Conservation (phyloP, 2,797 vertebrate species). For the Pseudochirops cupreus region DNA sequence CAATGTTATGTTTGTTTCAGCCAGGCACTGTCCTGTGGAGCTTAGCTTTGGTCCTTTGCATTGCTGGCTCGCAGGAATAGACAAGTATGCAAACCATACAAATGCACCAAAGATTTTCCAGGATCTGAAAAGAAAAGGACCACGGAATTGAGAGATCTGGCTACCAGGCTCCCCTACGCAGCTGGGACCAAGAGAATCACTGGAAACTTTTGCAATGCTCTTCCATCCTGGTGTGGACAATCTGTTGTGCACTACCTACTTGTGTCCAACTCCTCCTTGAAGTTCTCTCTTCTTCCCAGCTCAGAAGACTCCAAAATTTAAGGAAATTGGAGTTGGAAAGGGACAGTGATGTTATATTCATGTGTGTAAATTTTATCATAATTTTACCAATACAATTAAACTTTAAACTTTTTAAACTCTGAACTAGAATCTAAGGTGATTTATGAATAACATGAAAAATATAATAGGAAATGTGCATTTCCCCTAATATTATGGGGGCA, state of each 20-base stretch:
- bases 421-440: no score
- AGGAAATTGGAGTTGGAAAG: neutral
- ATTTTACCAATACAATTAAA: neutral
- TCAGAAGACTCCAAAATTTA: neutral
- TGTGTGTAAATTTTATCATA: neutral
- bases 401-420: neutral
- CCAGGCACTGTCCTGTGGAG: no score
- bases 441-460: no score
- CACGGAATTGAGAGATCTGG: neutral
- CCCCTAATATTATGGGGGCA: no score
- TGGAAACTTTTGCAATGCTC: neutral
- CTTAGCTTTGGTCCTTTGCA: no score
- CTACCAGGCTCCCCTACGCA: neutral
- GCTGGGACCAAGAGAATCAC: neutral
- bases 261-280: neutral
- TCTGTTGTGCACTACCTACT: neutral
- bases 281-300: neutral
- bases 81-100: neutral
- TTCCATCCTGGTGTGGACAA: neutral
- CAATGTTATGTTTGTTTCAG: neutral
- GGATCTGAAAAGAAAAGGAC: neutral
- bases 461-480: no score
- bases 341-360: neutral
- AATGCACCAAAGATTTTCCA: neutral
- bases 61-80: no score